Evolutionary conservation across 2,797 vertebrate genomes (phyloP), one percentile per base, ranked within the genome.

Genomic region (Phrynocephalus guinanensis): DNA sequence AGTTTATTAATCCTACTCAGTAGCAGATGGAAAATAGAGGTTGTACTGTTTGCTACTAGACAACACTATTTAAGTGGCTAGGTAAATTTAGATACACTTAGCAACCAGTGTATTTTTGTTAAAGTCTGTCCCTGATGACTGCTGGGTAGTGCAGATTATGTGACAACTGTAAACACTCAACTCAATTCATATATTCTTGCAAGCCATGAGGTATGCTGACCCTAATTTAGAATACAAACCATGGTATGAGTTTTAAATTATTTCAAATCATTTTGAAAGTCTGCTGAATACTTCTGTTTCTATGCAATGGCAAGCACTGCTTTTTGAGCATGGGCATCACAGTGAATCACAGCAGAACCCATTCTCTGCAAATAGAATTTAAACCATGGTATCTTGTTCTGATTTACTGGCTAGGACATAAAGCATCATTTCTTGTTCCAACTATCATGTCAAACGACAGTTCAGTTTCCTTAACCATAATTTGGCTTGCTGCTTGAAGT

Each of bases 21-120:
- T 91, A 82, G 77, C 71, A 94, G 93, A 92, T 92, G 90, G 93
- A 86, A 50, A 60, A 71, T 20, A 56, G n/a, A 79, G 67, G 22
- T 50, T 28, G 84, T 73, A 18, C 75, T 63, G 26, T 77, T 83
- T 84, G 50, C 89, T 88, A 72, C 93, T 87, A 81, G 83, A 52
- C 1, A 83, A 44, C 76, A 84, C 82, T 88, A 66, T 60, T 92
- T 50, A 82, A 90, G 50, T 71, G 72, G 60, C 26, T 67, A 82
- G n/a, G 6, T 87, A 85, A 79, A 84, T 79, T 73, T 79, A 88
- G 56, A 70, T 87, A 33, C 79, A 72, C 63, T 80, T 92, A 87
- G 89, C 90, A 91, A 82, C 38, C 60, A 68, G 71, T 72, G n/a
- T 77, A 18, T 30, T 82, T 89, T 70, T 77, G 10, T 33, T 77